Percentiles rank a stretch among this genome's conserved stretches.
These are phyloP conservation scores for Cheumatopsyche charites DNA, from an alignment of 1,140 invertebrate genomes.

Conservation along the genomic window DNA sequence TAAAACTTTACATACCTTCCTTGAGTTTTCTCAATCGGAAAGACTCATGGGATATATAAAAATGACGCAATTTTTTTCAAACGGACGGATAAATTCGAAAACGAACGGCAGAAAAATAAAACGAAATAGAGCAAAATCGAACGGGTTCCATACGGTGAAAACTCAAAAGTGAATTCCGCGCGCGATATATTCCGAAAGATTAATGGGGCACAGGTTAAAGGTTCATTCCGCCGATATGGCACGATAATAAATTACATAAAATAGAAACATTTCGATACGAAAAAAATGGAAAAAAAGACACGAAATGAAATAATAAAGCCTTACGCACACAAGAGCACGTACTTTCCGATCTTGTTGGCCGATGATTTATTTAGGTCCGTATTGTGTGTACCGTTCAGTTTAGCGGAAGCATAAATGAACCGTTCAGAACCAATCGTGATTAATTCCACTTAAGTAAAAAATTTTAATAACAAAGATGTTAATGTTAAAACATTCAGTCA, in stretches of 20 bases:
- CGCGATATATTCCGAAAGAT: conserved; percentile 18
- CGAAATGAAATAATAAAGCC: no score
- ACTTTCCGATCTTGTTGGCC: conserved; percentile 7
- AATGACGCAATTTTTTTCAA: no score
- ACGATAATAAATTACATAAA: conserved; percentile 26
- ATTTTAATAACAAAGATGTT: no score
- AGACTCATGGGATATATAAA: no score
- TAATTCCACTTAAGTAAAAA: no score
- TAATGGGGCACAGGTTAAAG: conserved; percentile 23
- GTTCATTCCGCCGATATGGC: conserved; percentile 20
- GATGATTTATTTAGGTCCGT: conserved; percentile 21
- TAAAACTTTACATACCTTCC: no score
- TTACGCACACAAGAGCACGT: background rate
- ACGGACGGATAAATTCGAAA: no score
- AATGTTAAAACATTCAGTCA: no score
- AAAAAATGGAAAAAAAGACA: background rate
- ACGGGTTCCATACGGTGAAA: background rate
- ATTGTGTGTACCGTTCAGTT: conserved; percentile 14
- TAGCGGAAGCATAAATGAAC: conserved; percentile 26
- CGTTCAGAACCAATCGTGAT: no score
- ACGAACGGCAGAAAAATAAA: background rate
- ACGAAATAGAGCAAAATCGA: background rate
- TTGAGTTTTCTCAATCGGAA: no score
- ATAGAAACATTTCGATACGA: conserved; percentile 21
- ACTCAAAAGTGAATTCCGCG: conserved; percentile 18